These are phyloP conservation scores for Phaethon lepturus DNA, from an alignment of 2,113 vertebrate species.

Conservation along the genomic window DNA sequence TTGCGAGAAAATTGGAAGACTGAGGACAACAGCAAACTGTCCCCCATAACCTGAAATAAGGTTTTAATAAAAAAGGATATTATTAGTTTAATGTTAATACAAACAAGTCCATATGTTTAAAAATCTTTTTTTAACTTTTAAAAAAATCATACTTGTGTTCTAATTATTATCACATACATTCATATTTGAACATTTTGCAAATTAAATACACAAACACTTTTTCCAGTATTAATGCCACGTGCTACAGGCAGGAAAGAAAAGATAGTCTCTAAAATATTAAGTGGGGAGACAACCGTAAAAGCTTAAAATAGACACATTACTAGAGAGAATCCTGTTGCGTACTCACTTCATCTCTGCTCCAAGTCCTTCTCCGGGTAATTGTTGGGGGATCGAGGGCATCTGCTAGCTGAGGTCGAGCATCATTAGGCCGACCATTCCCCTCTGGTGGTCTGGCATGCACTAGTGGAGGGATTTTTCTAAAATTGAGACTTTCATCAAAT, in stretches of 20 bases:
- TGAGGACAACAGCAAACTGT: conserved; percentile 92
- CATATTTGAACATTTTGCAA: background rate
- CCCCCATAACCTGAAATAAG: conserved; percentile 88
- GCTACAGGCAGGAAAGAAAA: background rate
- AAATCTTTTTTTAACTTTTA: background rate
- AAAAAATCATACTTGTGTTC: background rate
- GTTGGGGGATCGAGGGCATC: conserved; percentile 87
- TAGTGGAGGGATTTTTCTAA: conserved; percentile 94
- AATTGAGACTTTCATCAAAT: conserved; percentile 99
- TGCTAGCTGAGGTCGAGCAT: conserved; percentile 84
- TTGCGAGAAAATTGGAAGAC: conserved; percentile 95
- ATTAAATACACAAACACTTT: background rate
- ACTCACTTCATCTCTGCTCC: conserved; percentile 96
- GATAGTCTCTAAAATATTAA: background rate
- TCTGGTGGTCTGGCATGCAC: conserved; percentile 88
- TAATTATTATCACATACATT: background rate
- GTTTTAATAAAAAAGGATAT: background rate
- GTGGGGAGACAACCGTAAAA: background rate
- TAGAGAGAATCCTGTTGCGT: background rate
- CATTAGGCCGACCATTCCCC: conserved; percentile 85
- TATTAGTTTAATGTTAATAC: background rate
- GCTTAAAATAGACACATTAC: background rate
- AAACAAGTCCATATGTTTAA: background rate
- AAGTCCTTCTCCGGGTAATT: conserved; percentile 93
- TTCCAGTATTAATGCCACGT: background rate